Percentiles rank a stretch among this genome's conserved stretches.
Conservation (phyloP, 2,888 invertebrate genomes). For the Phalera bucephala region DNA sequence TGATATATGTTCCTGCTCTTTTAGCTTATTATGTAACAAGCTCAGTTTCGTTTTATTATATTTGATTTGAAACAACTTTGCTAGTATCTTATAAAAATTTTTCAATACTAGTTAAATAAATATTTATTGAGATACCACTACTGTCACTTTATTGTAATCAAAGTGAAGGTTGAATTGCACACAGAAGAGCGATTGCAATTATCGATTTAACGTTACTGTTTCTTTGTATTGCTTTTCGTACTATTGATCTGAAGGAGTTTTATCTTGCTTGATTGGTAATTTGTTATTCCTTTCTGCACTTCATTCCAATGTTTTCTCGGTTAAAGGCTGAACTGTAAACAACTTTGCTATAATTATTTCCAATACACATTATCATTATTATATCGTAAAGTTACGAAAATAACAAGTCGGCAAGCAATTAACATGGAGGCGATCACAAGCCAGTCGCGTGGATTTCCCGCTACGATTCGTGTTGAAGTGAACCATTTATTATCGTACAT, state of each 20-base stretch:
- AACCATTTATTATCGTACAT: slow-evolving; percentile 78
- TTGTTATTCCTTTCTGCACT: not conserved
- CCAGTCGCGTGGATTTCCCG: slow-evolving; percentile 79
- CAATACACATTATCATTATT: slow-evolving; percentile 34
- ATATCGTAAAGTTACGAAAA: slow-evolving; percentile 50
- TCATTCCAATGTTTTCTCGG: slow-evolving; percentile 10
- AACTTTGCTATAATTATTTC: slow-evolving; percentile 45
- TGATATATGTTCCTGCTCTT: no score
- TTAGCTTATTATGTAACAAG: no score
- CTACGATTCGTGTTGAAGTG: slow-evolving; percentile 74
- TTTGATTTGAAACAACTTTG: slow-evolving; percentile 1
- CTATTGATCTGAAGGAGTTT: not conserved
- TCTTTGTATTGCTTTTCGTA: slow-evolving; percentile 10
- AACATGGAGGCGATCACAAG: slow-evolving; percentile 73
- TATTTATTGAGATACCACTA: slow-evolving; percentile 1
- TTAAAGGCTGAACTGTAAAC: slow-evolving; percentile 47
- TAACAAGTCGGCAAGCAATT: slow-evolving; percentile 66
- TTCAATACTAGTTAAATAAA: slow-evolving; percentile 3
- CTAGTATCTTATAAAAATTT: slow-evolving; percentile 11
- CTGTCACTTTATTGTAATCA: slow-evolving; percentile 11
- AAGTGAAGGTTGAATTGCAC: slow-evolving; percentile 17
- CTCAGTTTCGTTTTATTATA: no score
- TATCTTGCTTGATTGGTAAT: not conserved
- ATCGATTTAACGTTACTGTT: slow-evolving; percentile 12
- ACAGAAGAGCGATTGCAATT: slow-evolving; percentile 11